phyloP scores from a whole-genome alignment of 30 jellyfish, hydroid and myxozoan species.

The Chrysaora quinquecirrha region DNA sequence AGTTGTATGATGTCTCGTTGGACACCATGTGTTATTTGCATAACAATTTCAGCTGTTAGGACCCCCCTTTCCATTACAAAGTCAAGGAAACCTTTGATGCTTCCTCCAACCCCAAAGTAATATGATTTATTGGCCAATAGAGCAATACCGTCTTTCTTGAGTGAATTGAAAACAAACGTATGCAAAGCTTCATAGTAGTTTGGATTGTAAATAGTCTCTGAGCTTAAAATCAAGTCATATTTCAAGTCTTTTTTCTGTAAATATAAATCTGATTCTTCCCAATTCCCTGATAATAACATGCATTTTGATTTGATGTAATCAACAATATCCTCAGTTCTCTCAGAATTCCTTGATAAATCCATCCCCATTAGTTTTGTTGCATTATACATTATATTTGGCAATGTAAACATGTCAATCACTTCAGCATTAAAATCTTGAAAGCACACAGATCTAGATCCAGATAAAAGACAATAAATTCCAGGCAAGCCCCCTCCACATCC shows the following conservation, averaged over 20 bases:
- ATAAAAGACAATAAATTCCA: slow-evolving; percentile 51
- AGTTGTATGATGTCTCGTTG: slow-evolving; percentile 75
- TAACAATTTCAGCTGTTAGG: slow-evolving; percentile 31
- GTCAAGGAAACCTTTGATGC: slow-evolving; percentile 70
- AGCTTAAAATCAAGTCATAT: slow-evolving; percentile 83
- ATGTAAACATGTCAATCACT: slow-evolving; percentile 83
- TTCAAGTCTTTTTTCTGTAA: slow-evolving; percentile 9
- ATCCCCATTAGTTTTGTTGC: not conserved
- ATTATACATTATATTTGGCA: slow-evolving; percentile 62
- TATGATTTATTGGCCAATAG: slow-evolving; percentile 88
- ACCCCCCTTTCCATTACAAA: slow-evolving; percentile 33
- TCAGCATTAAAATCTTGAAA: slow-evolving; percentile 94
- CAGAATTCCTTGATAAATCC: not conserved
- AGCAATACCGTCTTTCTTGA: slow-evolving; percentile 72
- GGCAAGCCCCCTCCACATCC: slow-evolving; percentile 99
- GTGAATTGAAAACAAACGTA: slow-evolving; percentile 35
- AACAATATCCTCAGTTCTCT: too few relatives aligned
- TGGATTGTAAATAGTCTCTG: slow-evolving; percentile 92
- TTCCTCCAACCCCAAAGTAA: slow-evolving; percentile 99
- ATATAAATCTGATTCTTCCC: slow-evolving; percentile 44
- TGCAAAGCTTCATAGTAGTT: slow-evolving; percentile 65
- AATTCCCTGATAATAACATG: slow-evolving; percentile 83
- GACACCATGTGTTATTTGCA: slow-evolving; percentile 65
- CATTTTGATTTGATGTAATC: slow-evolving; percentile 9
- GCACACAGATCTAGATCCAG: slow-evolving; percentile 75